phyloP scores from a whole-genome alignment of 2,888 invertebrate genomes.

The Globia sparganii region DNA sequence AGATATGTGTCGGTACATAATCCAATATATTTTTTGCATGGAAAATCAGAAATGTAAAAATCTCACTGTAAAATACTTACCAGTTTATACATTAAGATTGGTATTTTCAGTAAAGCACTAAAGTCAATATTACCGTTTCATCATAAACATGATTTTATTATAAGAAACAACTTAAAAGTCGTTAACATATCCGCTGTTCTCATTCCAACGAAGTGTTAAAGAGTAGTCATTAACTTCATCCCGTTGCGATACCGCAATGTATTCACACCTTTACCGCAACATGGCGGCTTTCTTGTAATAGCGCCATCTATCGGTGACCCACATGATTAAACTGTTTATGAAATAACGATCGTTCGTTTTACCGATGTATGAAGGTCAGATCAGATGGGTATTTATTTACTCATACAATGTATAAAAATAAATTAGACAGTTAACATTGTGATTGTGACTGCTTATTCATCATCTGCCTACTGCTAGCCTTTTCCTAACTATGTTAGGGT shows the following conservation, averaged over 20 bases:
- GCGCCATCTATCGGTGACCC: conserved; percentile 55
- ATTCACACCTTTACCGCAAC: conserved; percentile 58
- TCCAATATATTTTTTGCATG: not conserved
- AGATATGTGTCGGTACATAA: not conserved
- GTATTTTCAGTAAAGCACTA: not conserved
- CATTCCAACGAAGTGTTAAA: conserved; percentile 60
- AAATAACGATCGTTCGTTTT: conserved; percentile 30
- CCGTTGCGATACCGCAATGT: conserved; percentile 64
- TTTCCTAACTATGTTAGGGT: not conserved
- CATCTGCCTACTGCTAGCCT: not conserved
- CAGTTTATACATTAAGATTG: not conserved
- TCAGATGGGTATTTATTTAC: not conserved
- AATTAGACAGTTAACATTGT: not conserved
- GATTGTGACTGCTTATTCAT: not conserved
- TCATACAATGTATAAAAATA: not conserved
- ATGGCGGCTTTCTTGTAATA: conserved; percentile 56
- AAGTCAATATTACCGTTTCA: conserved; percentile 44
- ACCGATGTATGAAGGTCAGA: not conserved
- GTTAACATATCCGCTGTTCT: conserved; percentile 50
- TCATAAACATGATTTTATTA: conserved; percentile 48
- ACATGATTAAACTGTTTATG: conserved; percentile 43
- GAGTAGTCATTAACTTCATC: conserved; percentile 59
- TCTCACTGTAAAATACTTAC: not conserved
- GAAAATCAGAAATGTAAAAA: not conserved
- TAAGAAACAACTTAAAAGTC: conserved; percentile 43